phyloP scores from a whole-genome alignment of 1,140 invertebrate species.

The Hestina assimilis region DNA sequence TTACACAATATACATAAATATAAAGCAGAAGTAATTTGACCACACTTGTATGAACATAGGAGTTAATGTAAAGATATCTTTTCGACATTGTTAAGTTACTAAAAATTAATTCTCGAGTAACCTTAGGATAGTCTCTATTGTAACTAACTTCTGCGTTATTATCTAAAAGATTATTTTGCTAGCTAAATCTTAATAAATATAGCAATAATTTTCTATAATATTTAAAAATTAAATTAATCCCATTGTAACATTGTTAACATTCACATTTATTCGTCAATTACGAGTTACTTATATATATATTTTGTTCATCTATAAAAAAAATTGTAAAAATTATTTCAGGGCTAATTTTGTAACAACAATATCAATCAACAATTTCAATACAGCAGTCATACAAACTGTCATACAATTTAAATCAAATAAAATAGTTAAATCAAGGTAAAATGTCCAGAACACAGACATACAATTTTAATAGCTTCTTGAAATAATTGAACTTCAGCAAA shows the following conservation, averaged over 20 bases:
- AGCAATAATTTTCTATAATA: neutral
- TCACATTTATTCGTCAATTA: too few relatives aligned
- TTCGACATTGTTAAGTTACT: too few relatives aligned
- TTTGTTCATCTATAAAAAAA: too few relatives aligned
- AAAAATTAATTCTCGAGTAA: too few relatives aligned
- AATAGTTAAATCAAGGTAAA: neutral
- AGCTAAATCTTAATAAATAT: neutral
- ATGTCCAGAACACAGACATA: neutral
- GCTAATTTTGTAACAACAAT: neutral
- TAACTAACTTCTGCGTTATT: too few relatives aligned
- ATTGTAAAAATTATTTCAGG: neutral
- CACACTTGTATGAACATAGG: neutral
- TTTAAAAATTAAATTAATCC: neutral
- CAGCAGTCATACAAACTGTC: too few relatives aligned
- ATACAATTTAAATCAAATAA: neutral
- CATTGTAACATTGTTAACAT: neutral
- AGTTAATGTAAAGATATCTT: too few relatives aligned
- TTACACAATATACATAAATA: neutral
- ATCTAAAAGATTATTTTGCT: too few relatives aligned
- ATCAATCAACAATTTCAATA: too few relatives aligned
- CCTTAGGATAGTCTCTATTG: neutral
- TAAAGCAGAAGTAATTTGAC: neutral
- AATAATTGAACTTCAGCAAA: neutral
- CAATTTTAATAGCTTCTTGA: neutral
- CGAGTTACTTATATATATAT: too few relatives aligned